Percentiles rank a stretch among this genome's conserved stretches.
These are phyloP conservation scores for Hoplias malabaricus DNA, from an alignment of 2,113 vertebrate species.

Conservation along the genomic window DNA sequence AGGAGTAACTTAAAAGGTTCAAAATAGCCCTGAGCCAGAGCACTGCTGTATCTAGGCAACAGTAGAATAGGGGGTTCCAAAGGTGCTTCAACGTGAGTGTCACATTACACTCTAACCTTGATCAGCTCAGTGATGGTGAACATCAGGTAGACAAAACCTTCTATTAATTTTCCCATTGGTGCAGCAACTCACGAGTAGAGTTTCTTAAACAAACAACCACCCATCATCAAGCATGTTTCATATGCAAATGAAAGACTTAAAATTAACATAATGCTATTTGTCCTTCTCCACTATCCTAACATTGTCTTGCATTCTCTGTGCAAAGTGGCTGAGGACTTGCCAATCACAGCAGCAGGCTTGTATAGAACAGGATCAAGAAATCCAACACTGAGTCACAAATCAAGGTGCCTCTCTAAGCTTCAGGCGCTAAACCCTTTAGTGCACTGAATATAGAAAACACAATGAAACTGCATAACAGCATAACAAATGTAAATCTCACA, in stretches of 20 bases:
- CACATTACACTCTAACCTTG: conserved; percentile 39
- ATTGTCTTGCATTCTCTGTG: neutral
- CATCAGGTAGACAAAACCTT: conserved; percentile 12
- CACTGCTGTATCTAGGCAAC: conserved; percentile 51
- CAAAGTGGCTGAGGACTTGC: neutral
- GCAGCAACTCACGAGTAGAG: neutral
- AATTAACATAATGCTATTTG: neutral
- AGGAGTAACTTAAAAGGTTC: conserved; percentile 42
- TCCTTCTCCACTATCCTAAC: neutral
- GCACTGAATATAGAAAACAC: neutral
- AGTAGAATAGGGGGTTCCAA: conserved; percentile 30
- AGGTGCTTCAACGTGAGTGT: conserved; percentile 38
- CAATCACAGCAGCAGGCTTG: neutral
- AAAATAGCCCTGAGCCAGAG: conserved; percentile 46
- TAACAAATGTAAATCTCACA: neutral
- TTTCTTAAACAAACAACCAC: neutral
- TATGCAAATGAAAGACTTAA: neutral
- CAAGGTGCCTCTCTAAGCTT: conserved; percentile 5
- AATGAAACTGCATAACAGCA: neutral
- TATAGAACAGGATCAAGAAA: neutral
- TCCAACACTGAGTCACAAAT: conserved; percentile 2
- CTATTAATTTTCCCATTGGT: conserved; percentile 1
- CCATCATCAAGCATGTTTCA: neutral
- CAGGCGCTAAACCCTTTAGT: neutral
- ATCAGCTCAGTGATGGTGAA: conserved; percentile 17